Evolutionary conservation across 1,140 invertebrate species (phyloP).

Genomic region (Saccostrea glomerata): DNA sequence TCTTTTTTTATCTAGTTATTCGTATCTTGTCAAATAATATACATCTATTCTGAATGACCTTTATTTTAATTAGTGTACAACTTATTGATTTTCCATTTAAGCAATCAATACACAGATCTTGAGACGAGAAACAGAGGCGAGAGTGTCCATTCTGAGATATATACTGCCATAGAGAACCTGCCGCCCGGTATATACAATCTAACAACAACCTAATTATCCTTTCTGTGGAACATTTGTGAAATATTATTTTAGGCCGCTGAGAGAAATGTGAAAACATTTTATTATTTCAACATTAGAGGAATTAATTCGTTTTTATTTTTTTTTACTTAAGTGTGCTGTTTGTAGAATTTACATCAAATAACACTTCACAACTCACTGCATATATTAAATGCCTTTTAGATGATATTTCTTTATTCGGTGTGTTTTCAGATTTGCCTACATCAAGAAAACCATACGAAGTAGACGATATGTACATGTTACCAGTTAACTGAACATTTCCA

Average conservation of each 20-base stretch:
- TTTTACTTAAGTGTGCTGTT: too few species aligned
- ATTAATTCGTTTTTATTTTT: too few species aligned
- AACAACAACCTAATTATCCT: not conserved
- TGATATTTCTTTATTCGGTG: not conserved
- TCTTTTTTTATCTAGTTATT: too few species aligned
- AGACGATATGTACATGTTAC: conserved; percentile 3
- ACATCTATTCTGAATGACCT: too few species aligned
- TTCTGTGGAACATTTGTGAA: not conserved
- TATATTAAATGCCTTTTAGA: too few species aligned
- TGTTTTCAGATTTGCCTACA: not conserved
- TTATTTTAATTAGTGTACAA: not conserved
- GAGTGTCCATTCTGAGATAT: not conserved
- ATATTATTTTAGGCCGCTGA: not conserved
- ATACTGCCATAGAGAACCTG: not conserved
- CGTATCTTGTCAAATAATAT: too few species aligned
- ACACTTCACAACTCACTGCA: too few species aligned
- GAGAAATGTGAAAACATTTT: too few species aligned
- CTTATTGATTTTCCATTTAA: not conserved
- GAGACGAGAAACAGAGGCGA: not conserved
- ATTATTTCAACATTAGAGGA: too few species aligned
- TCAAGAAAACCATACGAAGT: not conserved
- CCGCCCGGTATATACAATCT: not conserved
- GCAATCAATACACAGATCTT: not conserved
- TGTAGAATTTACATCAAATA: too few species aligned
- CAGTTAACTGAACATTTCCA: not conserved